Conservation (phyloP, 2,113 vertebrate species). For the Dryoscopus gambensis region DNA sequence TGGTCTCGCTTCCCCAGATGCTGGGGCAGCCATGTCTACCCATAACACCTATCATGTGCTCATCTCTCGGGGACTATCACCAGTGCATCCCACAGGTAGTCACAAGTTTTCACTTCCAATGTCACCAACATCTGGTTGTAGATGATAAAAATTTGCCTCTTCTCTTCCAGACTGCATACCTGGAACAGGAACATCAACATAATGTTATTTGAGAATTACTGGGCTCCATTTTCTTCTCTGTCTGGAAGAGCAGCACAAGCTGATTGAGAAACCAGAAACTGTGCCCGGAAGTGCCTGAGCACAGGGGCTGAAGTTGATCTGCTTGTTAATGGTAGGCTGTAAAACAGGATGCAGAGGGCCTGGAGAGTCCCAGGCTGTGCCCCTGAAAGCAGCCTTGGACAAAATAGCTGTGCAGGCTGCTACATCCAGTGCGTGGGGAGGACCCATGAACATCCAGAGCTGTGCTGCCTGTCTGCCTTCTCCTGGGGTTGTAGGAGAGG, state of each 20-base stretch:
- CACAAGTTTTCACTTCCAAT: not conserved
- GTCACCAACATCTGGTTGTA: not conserved
- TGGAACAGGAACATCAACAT: not conserved
- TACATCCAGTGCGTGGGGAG: not conserved
- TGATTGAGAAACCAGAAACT: not conserved
- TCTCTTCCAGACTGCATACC: not conserved
- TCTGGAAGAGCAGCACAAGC: fast-evolving
- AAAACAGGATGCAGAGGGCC: not conserved
- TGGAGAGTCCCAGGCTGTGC: no score
- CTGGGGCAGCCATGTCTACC: not conserved
- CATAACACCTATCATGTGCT: fast-evolving
- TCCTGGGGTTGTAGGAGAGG: not conserved
- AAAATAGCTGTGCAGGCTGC: fast-evolving
- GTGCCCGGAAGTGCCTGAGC: not conserved
- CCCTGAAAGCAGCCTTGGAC: not conserved
- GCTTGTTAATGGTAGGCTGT: not conserved
- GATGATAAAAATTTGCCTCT: not conserved
- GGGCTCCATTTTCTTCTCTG: not conserved
- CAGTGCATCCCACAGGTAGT: not conserved
- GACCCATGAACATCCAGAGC: not conserved
- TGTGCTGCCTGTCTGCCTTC: not conserved
- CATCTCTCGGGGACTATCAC: not conserved
- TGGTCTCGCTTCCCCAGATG: fast-evolving
- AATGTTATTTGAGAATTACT: not conserved
- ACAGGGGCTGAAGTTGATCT: not conserved